Evolutionary conservation across 92 coral and sea anemone genomes (phyloP).

Genomic region (Epizoanthus fatuus): DNA sequence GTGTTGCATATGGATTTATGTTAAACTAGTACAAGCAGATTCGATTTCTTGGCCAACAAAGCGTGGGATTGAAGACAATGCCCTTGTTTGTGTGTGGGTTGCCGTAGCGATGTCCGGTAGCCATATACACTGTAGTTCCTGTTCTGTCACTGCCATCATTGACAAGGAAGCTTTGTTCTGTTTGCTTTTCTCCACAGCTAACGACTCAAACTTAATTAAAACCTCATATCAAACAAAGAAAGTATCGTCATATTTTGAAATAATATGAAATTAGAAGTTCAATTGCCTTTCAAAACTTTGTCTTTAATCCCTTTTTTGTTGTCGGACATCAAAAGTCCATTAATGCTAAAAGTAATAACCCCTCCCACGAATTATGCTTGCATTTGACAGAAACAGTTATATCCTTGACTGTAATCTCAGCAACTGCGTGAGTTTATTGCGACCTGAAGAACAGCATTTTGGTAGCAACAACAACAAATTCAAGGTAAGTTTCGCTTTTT

Average conservation of each 20-base stretch:
- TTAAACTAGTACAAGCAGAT: not conserved
- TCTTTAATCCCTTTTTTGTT: conserved; percentile 26
- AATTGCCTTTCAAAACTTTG: conserved; percentile 14
- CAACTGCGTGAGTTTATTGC: too few species aligned
- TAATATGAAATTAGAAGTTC: conserved; percentile 33
- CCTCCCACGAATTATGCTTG: conserved; percentile 15
- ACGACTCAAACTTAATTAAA: conserved; percentile 28
- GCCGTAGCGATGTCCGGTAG: not conserved
- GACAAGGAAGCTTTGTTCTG: conserved; percentile 24
- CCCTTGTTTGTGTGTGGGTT: not conserved
- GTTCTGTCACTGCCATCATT: conserved; percentile 8
- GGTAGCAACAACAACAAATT: not conserved
- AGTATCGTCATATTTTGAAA: conserved; percentile 13
- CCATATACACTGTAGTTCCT: conserved; percentile 10
- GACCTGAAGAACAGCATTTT: too few species aligned
- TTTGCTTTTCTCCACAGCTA: conserved; percentile 7
- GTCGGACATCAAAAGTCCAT: conserved; percentile 16
- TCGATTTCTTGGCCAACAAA: not conserved
- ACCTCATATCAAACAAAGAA: conserved; percentile 12
- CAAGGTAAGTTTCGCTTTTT: too few species aligned
- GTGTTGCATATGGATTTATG: not conserved
- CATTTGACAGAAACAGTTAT: not conserved
- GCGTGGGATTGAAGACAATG: not conserved
- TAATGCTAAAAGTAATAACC: not conserved
- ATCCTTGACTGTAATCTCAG: not conserved